A percentile compares a stretch with the other conserved stretches of the same genome.
These are phyloP conservation scores for Naja naja DNA, from an alignment of 2,113 vertebrate genomes.

Conservation along the genomic window DNA sequence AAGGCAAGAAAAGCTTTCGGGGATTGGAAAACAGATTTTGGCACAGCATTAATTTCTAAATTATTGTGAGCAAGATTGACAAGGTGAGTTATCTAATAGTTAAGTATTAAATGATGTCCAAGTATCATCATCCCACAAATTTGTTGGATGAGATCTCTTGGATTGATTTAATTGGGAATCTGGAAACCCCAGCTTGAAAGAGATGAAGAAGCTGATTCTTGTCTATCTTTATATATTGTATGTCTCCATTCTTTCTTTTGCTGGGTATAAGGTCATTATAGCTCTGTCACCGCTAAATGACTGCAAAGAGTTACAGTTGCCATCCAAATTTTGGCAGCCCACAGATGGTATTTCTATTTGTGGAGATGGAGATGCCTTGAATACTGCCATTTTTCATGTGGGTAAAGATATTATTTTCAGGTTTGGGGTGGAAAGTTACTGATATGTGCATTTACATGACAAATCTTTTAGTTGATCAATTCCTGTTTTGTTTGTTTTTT, in stretches of 20 bases:
- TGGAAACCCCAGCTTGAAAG: not conserved
- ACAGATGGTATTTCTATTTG: not conserved
- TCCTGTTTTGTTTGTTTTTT: not conserved
- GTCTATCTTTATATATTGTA: not conserved
- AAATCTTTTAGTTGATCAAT: not conserved
- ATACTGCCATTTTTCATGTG: not conserved
- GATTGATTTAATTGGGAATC: not conserved
- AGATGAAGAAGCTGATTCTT: not conserved
- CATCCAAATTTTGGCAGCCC: not conserved
- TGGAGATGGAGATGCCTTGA: not conserved
- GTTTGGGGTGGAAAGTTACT: not conserved
- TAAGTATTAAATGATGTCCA: not conserved
- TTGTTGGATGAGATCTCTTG: not conserved
- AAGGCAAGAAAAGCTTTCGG: not conserved
- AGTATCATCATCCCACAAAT: not conserved
- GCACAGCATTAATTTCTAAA: not conserved
- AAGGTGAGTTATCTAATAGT: not conserved
- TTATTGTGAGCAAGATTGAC: not conserved
- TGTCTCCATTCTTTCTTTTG: not conserved
- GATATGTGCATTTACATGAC: not conserved
- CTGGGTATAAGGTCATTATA: not conserved
- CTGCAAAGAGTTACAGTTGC: not conserved
- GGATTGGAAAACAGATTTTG: not conserved
- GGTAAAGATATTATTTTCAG: not conserved
- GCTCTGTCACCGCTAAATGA: not conserved